phyloP scores from a whole-genome alignment of 2,797 vertebrate species.

The Coreius guichenoti region DNA sequence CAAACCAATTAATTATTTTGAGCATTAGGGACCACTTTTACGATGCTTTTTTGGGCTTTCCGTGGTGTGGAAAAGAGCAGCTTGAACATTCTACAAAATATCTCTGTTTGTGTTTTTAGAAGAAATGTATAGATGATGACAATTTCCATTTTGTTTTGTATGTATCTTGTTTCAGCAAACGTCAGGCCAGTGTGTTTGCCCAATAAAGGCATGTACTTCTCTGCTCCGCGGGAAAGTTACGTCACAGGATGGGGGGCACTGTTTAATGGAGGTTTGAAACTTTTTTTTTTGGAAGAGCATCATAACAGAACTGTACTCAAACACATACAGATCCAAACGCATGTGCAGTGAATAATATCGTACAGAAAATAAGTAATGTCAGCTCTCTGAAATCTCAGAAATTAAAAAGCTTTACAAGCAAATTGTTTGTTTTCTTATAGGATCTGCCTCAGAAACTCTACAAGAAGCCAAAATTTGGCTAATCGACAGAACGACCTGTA shows the following conservation, averaged over 20 bases:
- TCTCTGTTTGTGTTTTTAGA: background rate
- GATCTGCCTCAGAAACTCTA: constrained; percentile 57
- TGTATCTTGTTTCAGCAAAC: constrained; percentile 50
- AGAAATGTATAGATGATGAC: background rate
- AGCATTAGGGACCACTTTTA: background rate
- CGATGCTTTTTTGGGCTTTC: background rate
- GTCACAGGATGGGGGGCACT: constrained; percentile 90
- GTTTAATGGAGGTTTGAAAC: constrained; percentile 70
- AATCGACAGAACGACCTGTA: constrained; percentile 80
- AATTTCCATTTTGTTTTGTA: background rate
- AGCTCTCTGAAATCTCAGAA: background rate
- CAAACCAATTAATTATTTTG: no score
- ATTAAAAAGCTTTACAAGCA: background rate
- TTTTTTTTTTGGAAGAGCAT: background rate
- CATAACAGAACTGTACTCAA: background rate
- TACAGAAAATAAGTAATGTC: background rate
- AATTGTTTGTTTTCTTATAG: constrained; percentile 62
- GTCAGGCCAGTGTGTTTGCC: constrained; percentile 88
- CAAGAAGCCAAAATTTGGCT: constrained; percentile 78
- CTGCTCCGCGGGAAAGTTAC: constrained; percentile 74
- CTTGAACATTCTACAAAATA: background rate
- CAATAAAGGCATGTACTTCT: constrained; percentile 78
- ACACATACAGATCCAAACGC: background rate
- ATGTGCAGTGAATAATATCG: background rate
- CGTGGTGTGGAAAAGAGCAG: background rate